phyloP scores from a whole-genome alignment of 2,888 invertebrate genomes.

The Octodonta nipae region DNA sequence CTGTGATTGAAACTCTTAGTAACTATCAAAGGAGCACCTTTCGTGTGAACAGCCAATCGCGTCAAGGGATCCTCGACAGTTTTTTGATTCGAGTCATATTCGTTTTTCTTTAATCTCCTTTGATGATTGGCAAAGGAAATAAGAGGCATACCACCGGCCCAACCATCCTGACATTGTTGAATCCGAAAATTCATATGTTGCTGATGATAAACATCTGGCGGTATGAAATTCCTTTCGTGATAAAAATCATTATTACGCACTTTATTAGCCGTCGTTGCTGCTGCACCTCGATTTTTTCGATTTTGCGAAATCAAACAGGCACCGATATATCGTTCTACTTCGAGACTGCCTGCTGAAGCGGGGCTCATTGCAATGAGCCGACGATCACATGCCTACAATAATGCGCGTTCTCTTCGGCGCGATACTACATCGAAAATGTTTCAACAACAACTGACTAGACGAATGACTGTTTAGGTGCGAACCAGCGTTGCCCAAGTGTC shows the following conservation, averaged over 20 bases:
- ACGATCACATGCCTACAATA: slow-evolving; percentile 15
- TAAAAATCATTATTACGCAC: slow-evolving; percentile 11
- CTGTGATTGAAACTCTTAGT: slow-evolving; percentile 45
- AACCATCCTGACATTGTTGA: slow-evolving; percentile 45
- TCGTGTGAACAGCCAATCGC: slow-evolving; percentile 67
- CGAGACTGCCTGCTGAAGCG: slow-evolving; percentile 47
- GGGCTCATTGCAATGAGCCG: slow-evolving; percentile 53
- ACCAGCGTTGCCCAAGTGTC: slow-evolving; percentile 36
- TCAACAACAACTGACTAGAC: slow-evolving; percentile 10
- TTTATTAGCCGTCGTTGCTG: slow-evolving; percentile 5
- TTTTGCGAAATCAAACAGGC: slow-evolving; percentile 41
- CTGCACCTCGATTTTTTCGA: too few species aligned
- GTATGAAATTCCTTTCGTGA: slow-evolving; percentile 3
- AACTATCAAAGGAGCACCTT: slow-evolving; percentile 72
- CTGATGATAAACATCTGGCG: too few species aligned
- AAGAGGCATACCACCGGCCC: slow-evolving; percentile 64
- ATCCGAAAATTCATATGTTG: slow-evolving; percentile 16
- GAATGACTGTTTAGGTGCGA: slow-evolving; percentile 24
- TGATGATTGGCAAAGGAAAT: slow-evolving; percentile 60
- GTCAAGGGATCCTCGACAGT: slow-evolving; percentile 42
- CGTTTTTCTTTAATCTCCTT: slow-evolving; percentile 20
- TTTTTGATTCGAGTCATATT: too few species aligned
- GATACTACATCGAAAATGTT: background rate
- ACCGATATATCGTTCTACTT: slow-evolving; percentile 51
- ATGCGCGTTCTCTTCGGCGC: background rate